Evolutionary conservation across 2,797 vertebrate genomes (phyloP).

Genomic region (Acipenser ruthenus): DNA sequence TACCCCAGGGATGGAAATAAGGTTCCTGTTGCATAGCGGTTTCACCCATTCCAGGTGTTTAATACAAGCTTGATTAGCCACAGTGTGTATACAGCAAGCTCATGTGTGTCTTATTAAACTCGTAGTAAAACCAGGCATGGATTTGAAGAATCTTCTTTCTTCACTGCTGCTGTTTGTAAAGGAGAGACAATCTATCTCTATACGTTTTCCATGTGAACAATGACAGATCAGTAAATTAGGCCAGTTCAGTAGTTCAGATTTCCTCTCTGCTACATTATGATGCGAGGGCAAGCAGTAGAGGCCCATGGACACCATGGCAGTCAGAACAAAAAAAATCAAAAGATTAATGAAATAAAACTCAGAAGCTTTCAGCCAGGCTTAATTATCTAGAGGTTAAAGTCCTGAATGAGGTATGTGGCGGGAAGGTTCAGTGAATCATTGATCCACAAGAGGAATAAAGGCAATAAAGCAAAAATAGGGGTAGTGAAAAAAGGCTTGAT

Average conservation of each 20-base stretch:
- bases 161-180: slow-evolving; percentile 22
- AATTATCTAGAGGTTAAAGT: slow-evolving; percentile 20
- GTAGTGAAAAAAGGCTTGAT: background rate
- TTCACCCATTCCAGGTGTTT: no score
- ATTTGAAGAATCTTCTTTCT: slow-evolving; percentile 14
- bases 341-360: slow-evolving; percentile 3
- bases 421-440: slow-evolving; percentile 6
- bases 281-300: background rate
- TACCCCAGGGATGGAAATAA: no score
- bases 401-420: background rate
- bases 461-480: background rate
- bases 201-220: slow-evolving; percentile 24
- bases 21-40: no score
- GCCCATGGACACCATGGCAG: slow-evolving; percentile 20
- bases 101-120: no score
- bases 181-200: slow-evolving; percentile 21
- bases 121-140: slow-evolving; percentile 5
- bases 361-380: slow-evolving; percentile 13
- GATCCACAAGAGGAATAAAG: slow-evolving; percentile 4
- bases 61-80: no score
- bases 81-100: no score
- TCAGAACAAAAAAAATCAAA: slow-evolving; percentile 15
- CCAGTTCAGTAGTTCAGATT: slow-evolving; percentile 25
- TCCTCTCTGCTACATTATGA: slow-evolving; percentile 4
- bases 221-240: slow-evolving; percentile 29